Evolutionary conservation across 92 coral and sea anemone genomes (phyloP).

Genomic region (Muricea muricata): DNA sequence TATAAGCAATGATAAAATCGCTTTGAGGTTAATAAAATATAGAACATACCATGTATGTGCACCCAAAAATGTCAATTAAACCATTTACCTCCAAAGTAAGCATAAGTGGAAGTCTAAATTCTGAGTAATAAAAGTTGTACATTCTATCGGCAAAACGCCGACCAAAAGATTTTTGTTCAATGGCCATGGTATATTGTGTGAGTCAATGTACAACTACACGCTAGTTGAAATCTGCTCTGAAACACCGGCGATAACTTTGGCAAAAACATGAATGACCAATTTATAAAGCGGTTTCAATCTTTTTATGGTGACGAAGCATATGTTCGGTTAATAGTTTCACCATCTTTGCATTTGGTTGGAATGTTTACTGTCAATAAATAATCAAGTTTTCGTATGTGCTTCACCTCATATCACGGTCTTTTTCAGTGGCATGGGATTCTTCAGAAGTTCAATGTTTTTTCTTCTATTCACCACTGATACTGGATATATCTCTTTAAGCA

Average conservation of each 20-base stretch:
- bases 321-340: neutral
- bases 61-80: neutral
- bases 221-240: no score
- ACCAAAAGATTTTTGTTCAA: no score
- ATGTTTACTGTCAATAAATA: neutral
- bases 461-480: conserved; percentile 72
- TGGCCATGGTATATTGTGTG: no score
- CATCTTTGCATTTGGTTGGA: neutral
- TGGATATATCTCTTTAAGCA: conserved; percentile 89
- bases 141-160: no score
- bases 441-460: neutral
- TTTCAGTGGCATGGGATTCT: neutral
- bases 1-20: neutral
- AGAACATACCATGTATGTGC: neutral
- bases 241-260: no score
- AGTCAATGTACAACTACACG: no score
- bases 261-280: no score
- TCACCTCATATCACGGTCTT: neutral
- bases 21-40: neutral
- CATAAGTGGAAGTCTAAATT: no score
- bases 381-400: neutral
- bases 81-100: neutral
- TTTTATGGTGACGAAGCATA: no score
- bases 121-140: no score
- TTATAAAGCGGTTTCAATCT: no score